Percentiles rank a stretch among this genome's conserved stretches.
Evolutionary conservation across 2,113 vertebrate species (phyloP).

Genomic region (Etheostoma cragini): DNA sequence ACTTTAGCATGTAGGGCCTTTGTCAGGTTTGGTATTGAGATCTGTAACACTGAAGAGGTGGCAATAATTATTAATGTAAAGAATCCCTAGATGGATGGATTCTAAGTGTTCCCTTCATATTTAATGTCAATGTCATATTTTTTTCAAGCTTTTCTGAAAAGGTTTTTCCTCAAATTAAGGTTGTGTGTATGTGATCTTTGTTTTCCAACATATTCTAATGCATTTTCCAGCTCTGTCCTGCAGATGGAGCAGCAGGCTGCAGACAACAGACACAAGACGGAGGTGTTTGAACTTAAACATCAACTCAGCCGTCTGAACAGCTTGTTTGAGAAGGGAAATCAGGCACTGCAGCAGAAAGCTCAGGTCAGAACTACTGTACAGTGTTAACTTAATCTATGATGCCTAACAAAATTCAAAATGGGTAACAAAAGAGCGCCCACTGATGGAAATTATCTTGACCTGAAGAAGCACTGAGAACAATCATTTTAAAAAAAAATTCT

Average conservation of each 20-base stretch:
- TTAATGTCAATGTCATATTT: background rate
- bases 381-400: background rate
- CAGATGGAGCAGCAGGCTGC: constrained; percentile 77
- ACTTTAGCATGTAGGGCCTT: background rate
- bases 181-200: background rate
- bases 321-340: constrained; percentile 69
- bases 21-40: background rate
- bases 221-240: constrained; percentile 70
- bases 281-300: constrained; percentile 68
- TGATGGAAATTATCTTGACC: background rate
- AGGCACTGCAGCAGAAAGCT: constrained; percentile 76
- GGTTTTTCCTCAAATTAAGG: too few relatives aligned
- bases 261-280: constrained; percentile 47
- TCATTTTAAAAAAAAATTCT: background rate
- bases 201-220: background rate
- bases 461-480: background rate
- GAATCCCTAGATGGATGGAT: background rate
- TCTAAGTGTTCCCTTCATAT: background rate
- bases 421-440: accelerated
- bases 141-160: too few relatives aligned
- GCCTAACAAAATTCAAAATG: background rate
- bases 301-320: constrained; percentile 63
- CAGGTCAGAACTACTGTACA: constrained; percentile 59
- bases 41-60: background rate
- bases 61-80: background rate